Conservation (phyloP, 2,888 invertebrate species). For the Microctonus brassicae region DNA sequence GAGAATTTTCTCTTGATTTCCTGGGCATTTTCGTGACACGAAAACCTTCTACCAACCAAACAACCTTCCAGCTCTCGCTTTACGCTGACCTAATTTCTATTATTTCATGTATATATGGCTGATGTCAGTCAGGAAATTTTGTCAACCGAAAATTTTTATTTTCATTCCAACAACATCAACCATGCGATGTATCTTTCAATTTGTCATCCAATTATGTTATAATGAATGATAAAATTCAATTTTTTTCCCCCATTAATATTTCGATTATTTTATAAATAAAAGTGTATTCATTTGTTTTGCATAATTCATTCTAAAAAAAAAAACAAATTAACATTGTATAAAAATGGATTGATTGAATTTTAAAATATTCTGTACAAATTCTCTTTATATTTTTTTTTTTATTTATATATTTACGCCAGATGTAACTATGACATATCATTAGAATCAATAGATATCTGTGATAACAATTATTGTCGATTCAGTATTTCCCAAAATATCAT, state of each 20-base stretch:
- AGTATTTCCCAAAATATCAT: not conserved
- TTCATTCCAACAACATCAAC: not conserved
- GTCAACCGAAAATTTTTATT: not conserved
- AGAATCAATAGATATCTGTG: not conserved
- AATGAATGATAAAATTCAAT: not conserved
- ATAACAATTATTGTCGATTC: not conserved
- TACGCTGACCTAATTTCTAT: conserved; percentile 12
- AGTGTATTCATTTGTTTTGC: too few relatives aligned
- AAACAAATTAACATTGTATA: too few relatives aligned
- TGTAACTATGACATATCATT: not conserved
- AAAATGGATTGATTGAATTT: too few relatives aligned
- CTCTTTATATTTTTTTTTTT: too few relatives aligned
- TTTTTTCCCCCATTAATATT: too few relatives aligned
- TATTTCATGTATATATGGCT: not conserved
- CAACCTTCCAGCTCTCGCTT: not conserved
- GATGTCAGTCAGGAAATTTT: not conserved
- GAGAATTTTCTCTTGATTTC: conserved; percentile 33
- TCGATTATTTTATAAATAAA: too few relatives aligned
- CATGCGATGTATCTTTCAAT: not conserved
- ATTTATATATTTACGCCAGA: too few relatives aligned
- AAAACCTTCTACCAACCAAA: conserved; percentile 7
- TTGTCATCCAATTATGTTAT: not conserved
- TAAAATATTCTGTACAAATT: too few relatives aligned
- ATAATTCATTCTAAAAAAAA: too few relatives aligned
- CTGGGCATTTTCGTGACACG: conserved; percentile 25